Base-by-base conservation (phyloP, 2,797 vertebrate genomes). In the Leptodactylus fallax region DNA sequence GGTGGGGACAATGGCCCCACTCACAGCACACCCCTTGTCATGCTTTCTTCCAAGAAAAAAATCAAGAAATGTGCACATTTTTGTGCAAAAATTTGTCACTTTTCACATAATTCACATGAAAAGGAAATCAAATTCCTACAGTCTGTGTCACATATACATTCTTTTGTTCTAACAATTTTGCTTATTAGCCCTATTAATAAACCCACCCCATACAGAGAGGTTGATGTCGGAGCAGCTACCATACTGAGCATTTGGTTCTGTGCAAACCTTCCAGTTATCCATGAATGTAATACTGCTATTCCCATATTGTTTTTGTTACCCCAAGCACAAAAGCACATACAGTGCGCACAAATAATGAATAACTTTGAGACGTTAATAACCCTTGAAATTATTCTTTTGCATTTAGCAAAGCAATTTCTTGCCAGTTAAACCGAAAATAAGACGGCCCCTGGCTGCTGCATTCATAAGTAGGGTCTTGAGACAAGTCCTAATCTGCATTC, bases 381-480 rank as follows among this genome's bases (percentile, higher is more conserved):
- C 85, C 85, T 69, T 86, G 85, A 86, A 86, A 79, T 86, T 69
- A 86, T 86, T 86, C 61, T 79, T 79, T 90, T 88, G 91, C 87
- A 90, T 91, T 85, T 67, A 79, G 84, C 74, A 79, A 77, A 85
- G 88, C 90, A 87, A 90, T 82, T 88, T 81, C 90, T 88, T 91
- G 85, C 90, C 90, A 90, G 85, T 85, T 91, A 85, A 89, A 85
- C 79, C 88, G 87, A 92, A 90, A 85, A 91, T 87, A 91, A 74
- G 0, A 90, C 87, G 45, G 90, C 87, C 91, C 87, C 87, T 12
- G 87, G 82, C 88, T 90, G 90, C 80, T 90, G 92, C 91, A 93
- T 93, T 89, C 91, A 23, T 91, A 93, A 93, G 86, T 16, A 92
- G 88, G 21, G 55, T 60, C 49, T 36, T 36, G 87, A 81, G 91